Evolutionary conservation across 2,888 invertebrate genomes (phyloP).

Genomic region (Anthophora plumipes): DNA sequence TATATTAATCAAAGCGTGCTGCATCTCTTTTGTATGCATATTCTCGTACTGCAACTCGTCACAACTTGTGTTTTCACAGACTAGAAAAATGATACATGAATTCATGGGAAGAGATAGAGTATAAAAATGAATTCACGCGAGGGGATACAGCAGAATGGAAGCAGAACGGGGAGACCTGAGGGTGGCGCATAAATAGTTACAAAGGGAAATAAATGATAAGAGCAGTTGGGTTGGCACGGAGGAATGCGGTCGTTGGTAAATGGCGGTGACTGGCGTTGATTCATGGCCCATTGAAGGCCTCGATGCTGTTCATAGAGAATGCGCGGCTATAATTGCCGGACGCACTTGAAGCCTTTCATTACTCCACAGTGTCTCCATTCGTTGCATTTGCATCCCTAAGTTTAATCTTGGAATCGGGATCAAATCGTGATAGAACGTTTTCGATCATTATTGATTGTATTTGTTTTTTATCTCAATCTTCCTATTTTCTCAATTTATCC

Average conservation of each 20-base stretch:
- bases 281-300: slow-evolving; percentile 56
- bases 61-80: too few species aligned
- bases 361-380: slow-evolving; percentile 16
- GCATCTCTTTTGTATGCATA: too few species aligned
- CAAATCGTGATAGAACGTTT: background rate
- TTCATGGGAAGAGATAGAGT: background rate
- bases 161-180: background rate
- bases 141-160: background rate
- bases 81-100: background rate
- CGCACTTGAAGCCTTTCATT: slow-evolving; percentile 49
- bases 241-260: slow-evolving; percentile 42
- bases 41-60: too few species aligned
- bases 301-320: slow-evolving; percentile 45
- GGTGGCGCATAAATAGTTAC: slow-evolving; percentile 9
- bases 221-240: slow-evolving; percentile 15
- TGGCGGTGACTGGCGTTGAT: slow-evolving; percentile 61
- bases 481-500: too few species aligned
- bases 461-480: background rate
- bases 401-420: background rate
- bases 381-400: background rate
- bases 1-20: too few species aligned
- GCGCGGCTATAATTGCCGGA: slow-evolving; percentile 53
- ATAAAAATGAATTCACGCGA: background rate
- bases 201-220: slow-evolving; percentile 14
- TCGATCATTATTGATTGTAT: background rate